phyloP scores from a whole-genome alignment of 2,797 vertebrate genomes.

The Macroramphosus scolopax region DNA sequence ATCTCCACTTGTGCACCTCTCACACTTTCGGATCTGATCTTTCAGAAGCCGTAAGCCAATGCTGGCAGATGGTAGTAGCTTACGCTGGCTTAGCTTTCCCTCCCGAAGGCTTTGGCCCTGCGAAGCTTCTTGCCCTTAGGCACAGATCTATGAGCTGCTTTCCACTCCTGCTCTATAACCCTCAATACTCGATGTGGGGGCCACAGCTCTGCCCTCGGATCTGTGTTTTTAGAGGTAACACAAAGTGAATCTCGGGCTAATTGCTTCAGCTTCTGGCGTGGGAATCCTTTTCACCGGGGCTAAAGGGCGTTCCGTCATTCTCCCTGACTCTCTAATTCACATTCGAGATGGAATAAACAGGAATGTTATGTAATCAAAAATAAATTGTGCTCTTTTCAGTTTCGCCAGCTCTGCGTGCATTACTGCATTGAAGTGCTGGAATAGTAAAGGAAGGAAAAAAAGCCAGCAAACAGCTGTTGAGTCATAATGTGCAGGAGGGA shows the following conservation, averaged over 20 bases:
- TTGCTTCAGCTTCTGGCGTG: constrained; percentile 37
- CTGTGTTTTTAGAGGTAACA: constrained; percentile 50
- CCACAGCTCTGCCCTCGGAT: constrained; percentile 50
- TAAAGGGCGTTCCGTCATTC: background rate
- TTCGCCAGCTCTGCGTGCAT: constrained; percentile 2
- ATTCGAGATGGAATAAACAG: background rate
- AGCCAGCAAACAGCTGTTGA: constrained; percentile 53
- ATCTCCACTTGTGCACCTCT: constrained; percentile 45
- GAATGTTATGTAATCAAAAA: constrained; percentile 4
- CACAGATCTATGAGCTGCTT: constrained; percentile 66
- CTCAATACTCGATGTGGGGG: constrained; percentile 47
- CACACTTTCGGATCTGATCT: constrained; percentile 66
- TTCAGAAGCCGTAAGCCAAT: constrained; percentile 64
- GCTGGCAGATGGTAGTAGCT: constrained; percentile 71
- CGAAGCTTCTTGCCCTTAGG: constrained; percentile 70
- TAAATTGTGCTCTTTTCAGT: too few relatives aligned
- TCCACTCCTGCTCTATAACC: constrained; percentile 59
- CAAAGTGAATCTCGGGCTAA: constrained; percentile 33
- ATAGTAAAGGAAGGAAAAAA: constrained; percentile 9
- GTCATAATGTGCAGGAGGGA: constrained; percentile 53
- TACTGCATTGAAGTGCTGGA: background rate
- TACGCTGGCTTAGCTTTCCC: constrained; percentile 70
- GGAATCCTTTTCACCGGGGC: constrained; percentile 43
- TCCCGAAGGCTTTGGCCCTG: constrained; percentile 65
- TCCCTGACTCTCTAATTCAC: background rate